phyloP scores from a whole-genome alignment of 2,888 invertebrate genomes.

The Punctoribates punctum region DNA sequence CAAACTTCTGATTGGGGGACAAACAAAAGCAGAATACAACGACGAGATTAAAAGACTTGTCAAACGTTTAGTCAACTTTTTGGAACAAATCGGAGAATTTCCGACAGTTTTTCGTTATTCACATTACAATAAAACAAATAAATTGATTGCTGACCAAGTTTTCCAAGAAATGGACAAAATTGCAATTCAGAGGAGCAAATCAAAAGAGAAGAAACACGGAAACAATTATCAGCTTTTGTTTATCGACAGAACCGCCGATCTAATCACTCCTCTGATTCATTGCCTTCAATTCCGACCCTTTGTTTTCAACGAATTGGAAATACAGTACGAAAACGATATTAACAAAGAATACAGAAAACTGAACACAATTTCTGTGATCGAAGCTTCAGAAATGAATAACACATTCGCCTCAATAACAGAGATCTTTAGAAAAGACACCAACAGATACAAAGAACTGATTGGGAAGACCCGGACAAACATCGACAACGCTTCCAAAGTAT shows the following conservation, averaged over 20 bases:
- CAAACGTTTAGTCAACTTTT: neutral
- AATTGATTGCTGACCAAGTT: slow-evolving; percentile 10
- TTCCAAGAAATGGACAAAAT: neutral
- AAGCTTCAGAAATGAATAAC: neutral
- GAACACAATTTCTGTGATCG: neutral
- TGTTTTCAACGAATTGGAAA: slow-evolving; percentile 28
- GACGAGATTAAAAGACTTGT: neutral
- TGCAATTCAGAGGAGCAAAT: neutral
- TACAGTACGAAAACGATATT: neutral
- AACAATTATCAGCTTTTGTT: neutral
- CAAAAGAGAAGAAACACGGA: neutral
- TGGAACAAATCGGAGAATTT: slow-evolving; percentile 23
- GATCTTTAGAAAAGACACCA: too few species aligned
- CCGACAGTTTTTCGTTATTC: slow-evolving; percentile 1
- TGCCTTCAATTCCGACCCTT: slow-evolving; percentile 2
- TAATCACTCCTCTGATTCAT: slow-evolving; percentile 23
- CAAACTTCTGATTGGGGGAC: too few species aligned
- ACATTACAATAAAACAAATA: neutral
- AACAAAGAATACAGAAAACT: slow-evolving; percentile 22
- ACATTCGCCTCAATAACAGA: neutral
- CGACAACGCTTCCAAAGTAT: neutral
- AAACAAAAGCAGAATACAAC: neutral
- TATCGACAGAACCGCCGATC: slow-evolving; percentile 8
- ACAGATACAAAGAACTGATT: neutral
- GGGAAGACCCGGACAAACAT: neutral